Evolutionary conservation across 2,888 invertebrate species (phyloP).

Genomic region (Polia nebulosa): DNA sequence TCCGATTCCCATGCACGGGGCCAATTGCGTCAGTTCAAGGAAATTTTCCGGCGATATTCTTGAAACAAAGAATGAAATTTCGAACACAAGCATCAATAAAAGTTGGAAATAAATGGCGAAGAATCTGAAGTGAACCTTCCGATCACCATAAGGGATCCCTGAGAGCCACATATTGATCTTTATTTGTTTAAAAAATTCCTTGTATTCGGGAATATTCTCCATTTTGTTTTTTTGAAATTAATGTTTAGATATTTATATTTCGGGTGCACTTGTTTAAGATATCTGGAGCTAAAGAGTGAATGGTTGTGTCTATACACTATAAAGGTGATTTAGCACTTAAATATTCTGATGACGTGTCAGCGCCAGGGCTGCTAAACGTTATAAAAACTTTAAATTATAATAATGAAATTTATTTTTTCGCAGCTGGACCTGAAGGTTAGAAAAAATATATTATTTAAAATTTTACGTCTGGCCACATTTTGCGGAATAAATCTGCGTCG

Average conservation of each 20-base stretch:
- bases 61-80: slow-evolving; percentile 74
- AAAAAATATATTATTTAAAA: background rate
- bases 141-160: slow-evolving; percentile 74
- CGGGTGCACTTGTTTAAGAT: background rate
- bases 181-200: slow-evolving; percentile 76
- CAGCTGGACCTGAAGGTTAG: background rate
- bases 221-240: slow-evolving; percentile 49
- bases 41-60: slow-evolving; percentile 79
- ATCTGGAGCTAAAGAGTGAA: background rate
- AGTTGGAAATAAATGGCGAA: slow-evolving; percentile 63
- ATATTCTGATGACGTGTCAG: background rate
- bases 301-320: background rate
- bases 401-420: background rate
- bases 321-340: background rate
- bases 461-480: background rate
- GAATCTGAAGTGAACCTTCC: slow-evolving; percentile 70
- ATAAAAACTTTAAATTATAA: background rate
- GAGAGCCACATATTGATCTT: slow-evolving; percentile 76
- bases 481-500: background rate
- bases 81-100: slow-evolving; percentile 68
- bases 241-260: background rate
- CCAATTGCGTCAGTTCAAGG: slow-evolving; percentile 78
- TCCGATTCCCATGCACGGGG: slow-evolving; percentile 78
- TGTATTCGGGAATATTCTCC: slow-evolving; percentile 75
- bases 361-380: slow-evolving; percentile 27